A percentile compares a stretch with the other conserved stretches of the same genome.
These are phyloP conservation scores for Halocaridina rubra DNA, from an alignment of 2,888 invertebrate species.

Conservation along the genomic window DNA sequence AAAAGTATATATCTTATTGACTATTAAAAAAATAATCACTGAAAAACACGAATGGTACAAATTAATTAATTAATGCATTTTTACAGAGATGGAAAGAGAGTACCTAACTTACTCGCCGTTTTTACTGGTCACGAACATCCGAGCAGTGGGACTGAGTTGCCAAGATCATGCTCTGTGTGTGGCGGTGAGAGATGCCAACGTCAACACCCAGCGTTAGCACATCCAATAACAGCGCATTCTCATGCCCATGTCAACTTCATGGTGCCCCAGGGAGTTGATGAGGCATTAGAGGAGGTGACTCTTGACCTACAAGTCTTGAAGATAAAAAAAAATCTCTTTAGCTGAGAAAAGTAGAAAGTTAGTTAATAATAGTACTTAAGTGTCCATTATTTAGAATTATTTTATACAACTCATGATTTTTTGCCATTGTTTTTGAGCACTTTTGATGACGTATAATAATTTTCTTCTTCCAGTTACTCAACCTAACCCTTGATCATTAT, in stretches of 20 bases:
- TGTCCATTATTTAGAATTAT: no score
- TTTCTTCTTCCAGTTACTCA: conserved; percentile 42
- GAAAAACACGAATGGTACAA: no score
- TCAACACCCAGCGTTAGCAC: conserved; percentile 38
- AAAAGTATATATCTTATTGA: no score
- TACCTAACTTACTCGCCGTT: conserved; percentile 57
- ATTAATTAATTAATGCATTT: no score
- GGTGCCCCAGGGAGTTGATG: conserved; percentile 60
- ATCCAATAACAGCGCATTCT: conserved; percentile 9
- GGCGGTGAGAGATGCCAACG: conserved; percentile 59
- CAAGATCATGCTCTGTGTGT: conserved; percentile 61
- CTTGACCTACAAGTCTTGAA: no score
- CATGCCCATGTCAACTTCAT: conserved; percentile 56
- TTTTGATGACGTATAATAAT: no score
- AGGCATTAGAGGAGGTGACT: conserved; percentile 60
- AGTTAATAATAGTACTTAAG: no score
- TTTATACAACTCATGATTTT: no score
- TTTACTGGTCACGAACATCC: conserved; percentile 50
- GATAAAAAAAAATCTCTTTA: no score
- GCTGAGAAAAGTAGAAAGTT: no score
- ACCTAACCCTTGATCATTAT: conserved; percentile 52
- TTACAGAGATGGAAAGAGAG: conserved; percentile 56
- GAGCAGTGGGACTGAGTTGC: conserved; percentile 33
- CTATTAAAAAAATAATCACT: no score
- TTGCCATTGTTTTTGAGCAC: no score